Evolutionary conservation across 2,113 vertebrate genomes (phyloP).

Genomic region (Felis chaus): DNA sequence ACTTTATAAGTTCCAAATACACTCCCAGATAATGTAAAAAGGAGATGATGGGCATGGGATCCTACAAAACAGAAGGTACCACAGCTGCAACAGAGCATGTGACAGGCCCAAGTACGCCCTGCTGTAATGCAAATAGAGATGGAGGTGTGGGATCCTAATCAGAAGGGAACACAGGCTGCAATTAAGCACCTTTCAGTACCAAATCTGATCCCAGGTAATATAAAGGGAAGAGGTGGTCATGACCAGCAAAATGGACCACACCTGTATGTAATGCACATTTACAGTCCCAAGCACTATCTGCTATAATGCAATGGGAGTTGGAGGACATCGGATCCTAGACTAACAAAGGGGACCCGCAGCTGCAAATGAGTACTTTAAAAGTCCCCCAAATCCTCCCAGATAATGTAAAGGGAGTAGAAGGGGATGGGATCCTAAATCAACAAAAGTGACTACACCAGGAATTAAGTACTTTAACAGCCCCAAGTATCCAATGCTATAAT

Average conservation of each 20-base stretch:
- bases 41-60: background rate
- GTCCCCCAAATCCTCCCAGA: background rate
- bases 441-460: background rate
- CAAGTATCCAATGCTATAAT: background rate
- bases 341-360: background rate
- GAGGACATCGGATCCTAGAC: background rate
- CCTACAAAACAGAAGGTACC: background rate
- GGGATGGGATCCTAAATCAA: background rate
- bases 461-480: background rate
- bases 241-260: background rate
- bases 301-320: background rate
- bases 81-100: background rate
- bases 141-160: background rate
- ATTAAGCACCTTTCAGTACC: background rate
- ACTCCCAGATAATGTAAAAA: background rate
- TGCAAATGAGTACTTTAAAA: background rate
- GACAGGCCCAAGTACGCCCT: background rate
- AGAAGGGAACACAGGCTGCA: background rate
- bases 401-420: background rate
- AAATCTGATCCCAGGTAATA: background rate
- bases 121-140: background rate
- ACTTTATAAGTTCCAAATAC: background rate
- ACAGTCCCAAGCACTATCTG: background rate
- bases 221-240: background rate
- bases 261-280: background rate